phyloP scores from a whole-genome alignment of 2,797 vertebrate genomes.

The Carduelis carduelis region DNA sequence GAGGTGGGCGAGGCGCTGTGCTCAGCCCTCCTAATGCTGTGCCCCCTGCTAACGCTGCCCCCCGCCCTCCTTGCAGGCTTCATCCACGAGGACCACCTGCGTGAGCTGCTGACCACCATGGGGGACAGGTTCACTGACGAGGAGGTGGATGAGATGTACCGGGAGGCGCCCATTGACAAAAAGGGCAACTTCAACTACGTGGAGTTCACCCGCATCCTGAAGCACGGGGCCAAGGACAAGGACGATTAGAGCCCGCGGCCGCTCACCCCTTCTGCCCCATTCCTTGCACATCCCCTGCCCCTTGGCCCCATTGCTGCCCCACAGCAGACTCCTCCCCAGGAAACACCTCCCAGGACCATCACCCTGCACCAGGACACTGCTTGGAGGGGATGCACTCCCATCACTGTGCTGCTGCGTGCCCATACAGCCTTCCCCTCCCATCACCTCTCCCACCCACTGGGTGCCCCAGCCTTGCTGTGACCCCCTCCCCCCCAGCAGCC shows the following conservation, averaged over 20 bases:
- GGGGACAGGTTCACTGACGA: slow-evolving; percentile 97
- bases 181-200: slow-evolving; percentile 99
- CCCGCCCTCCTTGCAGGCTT: slow-evolving; percentile 75
- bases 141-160: slow-evolving; percentile 97
- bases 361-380: not conserved
- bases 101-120: slow-evolving; percentile 98
- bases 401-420: not conserved
- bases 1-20: not conserved
- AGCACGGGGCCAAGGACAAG: slow-evolving; percentile 97
- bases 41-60: not conserved
- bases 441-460: not conserved
- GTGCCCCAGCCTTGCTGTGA: not conserved
- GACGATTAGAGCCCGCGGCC: slow-evolving; percentile 77
- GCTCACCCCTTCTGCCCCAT: not conserved
- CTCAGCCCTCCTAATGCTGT: not conserved
- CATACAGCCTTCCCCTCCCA: not conserved
- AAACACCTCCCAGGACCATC: not conserved
- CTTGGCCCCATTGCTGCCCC: not conserved
- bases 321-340: not conserved
- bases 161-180: slow-evolving; percentile 96
- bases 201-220: slow-evolving; percentile 98
- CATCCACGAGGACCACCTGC: slow-evolving; percentile 95
- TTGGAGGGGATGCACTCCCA: not conserved
- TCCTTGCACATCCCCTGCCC: not conserved
- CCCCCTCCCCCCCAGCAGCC: not conserved